Evolutionary conservation across 2,888 invertebrate genomes (phyloP).

Genomic region (Andrena hattorfiana): DNA sequence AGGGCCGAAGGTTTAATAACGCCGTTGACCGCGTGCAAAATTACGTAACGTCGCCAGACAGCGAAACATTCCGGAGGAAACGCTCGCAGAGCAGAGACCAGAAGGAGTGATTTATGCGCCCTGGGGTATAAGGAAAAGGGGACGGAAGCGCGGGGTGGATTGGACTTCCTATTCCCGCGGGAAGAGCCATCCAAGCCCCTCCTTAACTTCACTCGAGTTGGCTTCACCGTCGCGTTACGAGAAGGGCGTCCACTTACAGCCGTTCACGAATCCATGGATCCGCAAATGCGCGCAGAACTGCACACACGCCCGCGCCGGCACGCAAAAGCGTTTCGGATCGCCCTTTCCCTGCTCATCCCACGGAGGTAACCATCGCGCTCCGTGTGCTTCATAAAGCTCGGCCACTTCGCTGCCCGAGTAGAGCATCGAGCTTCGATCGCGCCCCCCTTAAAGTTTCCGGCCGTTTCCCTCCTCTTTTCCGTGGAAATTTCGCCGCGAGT

Average conservation of each 20-base stretch:
- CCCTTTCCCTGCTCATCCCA: slow-evolving; percentile 20
- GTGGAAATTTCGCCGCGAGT: slow-evolving; percentile 9
- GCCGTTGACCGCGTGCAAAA: slow-evolving; percentile 51
- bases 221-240: slow-evolving; percentile 70
- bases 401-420: slow-evolving; percentile 66
- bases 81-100: slow-evolving; percentile 51
- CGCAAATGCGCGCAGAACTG: slow-evolving; percentile 55
- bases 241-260: slow-evolving; percentile 54
- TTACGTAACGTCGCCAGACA: slow-evolving; percentile 78
- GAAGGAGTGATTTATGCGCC: slow-evolving; percentile 81
- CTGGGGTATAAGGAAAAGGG: slow-evolving; percentile 75
- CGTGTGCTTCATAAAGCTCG: slow-evolving; percentile 77
- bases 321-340: slow-evolving; percentile 37
- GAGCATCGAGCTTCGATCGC: slow-evolving; percentile 53
- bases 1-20: background rate
- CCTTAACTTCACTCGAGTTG: slow-evolving; percentile 77
- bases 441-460: slow-evolving; percentile 55
- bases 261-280: slow-evolving; percentile 58
- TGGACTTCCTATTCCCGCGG: slow-evolving; percentile 81
- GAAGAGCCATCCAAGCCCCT: slow-evolving; percentile 76
- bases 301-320: slow-evolving; percentile 12
- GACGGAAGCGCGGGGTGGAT: slow-evolving; percentile 81
- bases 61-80: slow-evolving; percentile 66
- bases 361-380: slow-evolving; percentile 66
- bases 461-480: slow-evolving; percentile 8